A percentile compares a stretch with the other conserved stretches of the same genome.
Evolutionary conservation across 2,888 invertebrate species (phyloP).

Genomic region (Gryllus longicercus): DNA sequence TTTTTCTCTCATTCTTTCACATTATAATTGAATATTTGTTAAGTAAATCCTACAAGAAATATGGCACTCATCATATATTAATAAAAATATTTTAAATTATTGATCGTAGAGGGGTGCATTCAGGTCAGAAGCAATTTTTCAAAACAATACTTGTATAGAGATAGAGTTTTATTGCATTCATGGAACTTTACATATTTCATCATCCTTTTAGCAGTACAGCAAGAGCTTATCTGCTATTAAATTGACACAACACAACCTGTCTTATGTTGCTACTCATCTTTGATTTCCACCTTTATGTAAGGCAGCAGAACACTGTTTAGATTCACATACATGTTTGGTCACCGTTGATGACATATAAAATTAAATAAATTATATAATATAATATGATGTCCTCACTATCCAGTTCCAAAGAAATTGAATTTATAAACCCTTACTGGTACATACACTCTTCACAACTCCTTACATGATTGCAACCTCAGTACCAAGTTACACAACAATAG

Average conservation of each 20-base stretch:
- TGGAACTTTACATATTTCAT: conserved; percentile 53
- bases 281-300: conserved; percentile 18
- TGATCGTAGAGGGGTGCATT: too few relatives aligned
- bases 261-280: conserved; percentile 23
- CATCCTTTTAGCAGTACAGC: conserved; percentile 35
- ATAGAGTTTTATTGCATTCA: conserved; percentile 55
- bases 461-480: neutral
- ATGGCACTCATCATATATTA: too few relatives aligned
- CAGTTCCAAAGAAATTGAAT: neutral
- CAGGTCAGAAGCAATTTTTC: too few relatives aligned
- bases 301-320: conserved; percentile 23
- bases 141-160: conserved; percentile 40
- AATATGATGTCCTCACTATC: neutral
- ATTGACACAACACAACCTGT: conserved; percentile 31
- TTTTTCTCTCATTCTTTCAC: too few relatives aligned
- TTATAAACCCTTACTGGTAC: neutral
- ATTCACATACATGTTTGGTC: neutral
- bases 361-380: conserved; percentile 3
- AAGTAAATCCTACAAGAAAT: too few relatives aligned
- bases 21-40: too few relatives aligned
- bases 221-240: conserved; percentile 30
- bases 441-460: neutral
- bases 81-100: too few relatives aligned
- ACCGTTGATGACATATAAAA: neutral
- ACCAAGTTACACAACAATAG: neutral